These are phyloP conservation scores for Strongylocentrotus purpuratus DNA, from an alignment of 35 echinoderm and acorn worm genomes.

Conservation along the genomic window DNA sequence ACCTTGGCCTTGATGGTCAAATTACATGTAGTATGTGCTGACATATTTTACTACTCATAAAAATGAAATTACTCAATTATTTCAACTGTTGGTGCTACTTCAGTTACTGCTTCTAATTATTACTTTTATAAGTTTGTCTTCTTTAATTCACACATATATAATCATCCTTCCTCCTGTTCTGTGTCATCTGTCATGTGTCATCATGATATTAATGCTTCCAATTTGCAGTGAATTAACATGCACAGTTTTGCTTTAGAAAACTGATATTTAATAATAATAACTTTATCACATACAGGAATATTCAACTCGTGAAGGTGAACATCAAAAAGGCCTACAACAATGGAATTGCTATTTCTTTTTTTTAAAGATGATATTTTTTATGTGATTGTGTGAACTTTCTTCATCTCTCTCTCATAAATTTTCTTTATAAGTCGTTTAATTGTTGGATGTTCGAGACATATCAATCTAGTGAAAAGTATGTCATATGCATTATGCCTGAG, in stretches of 20 bases:
- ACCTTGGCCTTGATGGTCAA: no score
- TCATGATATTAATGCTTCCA: neutral
- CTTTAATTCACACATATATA: neutral
- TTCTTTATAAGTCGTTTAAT: neutral
- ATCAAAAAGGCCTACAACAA: neutral
- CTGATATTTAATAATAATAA: neutral
- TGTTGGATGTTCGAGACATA: neutral
- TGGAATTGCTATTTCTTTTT: neutral
- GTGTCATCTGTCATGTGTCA: no score
- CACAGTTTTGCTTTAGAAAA: neutral
- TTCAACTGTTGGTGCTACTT: no score
- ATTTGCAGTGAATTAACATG: neutral
- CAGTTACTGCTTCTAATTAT: no score
- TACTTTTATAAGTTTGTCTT: no score
- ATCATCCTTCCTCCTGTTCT: neutral
- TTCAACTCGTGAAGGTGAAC: neutral
- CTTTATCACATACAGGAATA: neutral
- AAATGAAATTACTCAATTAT: no score
- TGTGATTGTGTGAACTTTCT: neutral
- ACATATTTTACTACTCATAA: no score
- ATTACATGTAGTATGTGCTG: no score
- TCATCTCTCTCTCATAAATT: neutral
- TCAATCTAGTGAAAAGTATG: no score
- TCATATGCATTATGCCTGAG: no score
- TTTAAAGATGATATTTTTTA: neutral